A percentile compares a stretch with the other conserved stretches of the same genome.
Evolutionary conservation across 2,113 vertebrate species (phyloP).

Genomic region (Cichladusa arquata): DNA sequence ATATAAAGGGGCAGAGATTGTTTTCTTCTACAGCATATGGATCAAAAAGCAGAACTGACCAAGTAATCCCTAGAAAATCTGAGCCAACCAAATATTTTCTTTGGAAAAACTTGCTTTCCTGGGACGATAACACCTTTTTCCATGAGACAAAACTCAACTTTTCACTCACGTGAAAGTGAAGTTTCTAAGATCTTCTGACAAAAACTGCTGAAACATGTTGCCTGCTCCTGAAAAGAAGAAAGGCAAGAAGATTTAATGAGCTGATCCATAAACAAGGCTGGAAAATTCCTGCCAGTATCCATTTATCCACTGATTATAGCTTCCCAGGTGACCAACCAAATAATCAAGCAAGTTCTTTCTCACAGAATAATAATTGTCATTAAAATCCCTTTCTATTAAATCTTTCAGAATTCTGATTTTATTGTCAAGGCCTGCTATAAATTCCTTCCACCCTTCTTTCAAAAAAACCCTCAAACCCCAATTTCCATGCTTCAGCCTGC

Average conservation of each 20-base stretch:
- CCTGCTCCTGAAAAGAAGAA: not conserved
- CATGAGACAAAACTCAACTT: not conserved
- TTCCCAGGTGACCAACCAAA: not conserved
- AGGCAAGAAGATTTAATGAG: not conserved
- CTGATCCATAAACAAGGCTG: not conserved
- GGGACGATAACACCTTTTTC: not conserved
- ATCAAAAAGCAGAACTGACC: not conserved
- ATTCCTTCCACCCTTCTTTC: fast-evolving
- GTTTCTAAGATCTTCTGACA: not conserved
- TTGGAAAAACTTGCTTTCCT: not conserved
- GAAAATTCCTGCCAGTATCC: not conserved
- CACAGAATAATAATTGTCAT: not conserved
- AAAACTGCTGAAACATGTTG: not conserved
- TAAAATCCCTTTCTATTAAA: not conserved
- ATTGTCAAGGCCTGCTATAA: not conserved
- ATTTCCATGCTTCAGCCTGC: not conserved
- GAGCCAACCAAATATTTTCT: not conserved
- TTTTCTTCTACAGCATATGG: not conserved
- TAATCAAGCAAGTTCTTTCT: not conserved
- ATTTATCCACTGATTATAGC: not conserved
- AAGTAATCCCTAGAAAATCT: not conserved
- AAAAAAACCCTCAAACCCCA: not conserved
- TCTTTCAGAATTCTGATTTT: not conserved
- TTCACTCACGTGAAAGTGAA: not conserved
- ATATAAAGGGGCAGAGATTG: not conserved